phyloP scores from a whole-genome alignment of 2,797 vertebrate species.

The Cottoperca gobio region DNA sequence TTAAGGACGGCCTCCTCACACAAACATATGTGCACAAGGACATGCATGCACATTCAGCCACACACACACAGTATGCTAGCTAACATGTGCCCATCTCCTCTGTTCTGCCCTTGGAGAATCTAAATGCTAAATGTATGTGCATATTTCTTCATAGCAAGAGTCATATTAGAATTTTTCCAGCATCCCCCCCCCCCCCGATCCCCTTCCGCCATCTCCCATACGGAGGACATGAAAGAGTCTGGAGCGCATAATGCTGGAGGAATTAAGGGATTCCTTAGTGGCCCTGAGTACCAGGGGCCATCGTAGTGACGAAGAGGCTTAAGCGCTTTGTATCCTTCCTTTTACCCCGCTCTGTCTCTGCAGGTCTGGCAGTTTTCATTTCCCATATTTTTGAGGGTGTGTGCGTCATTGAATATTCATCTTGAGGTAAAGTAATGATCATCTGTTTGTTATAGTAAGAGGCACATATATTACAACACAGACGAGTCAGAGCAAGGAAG shows the following conservation, averaged over 20 bases:
- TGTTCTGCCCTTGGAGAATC: conserved; percentile 95
- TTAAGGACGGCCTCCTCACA: conserved; percentile 84
- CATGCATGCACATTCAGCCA: conserved; percentile 47
- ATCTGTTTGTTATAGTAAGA: conserved; percentile 68
- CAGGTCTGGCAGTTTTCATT: conserved; percentile 55
- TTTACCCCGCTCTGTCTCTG: conserved; percentile 72
- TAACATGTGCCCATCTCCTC: conserved; percentile 94
- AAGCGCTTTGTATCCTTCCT: conserved; percentile 88
- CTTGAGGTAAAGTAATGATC: conserved; percentile 63
- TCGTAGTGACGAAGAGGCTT: conserved; percentile 92
- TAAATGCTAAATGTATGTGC: conserved; percentile 98
- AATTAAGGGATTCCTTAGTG: conserved; percentile 96
- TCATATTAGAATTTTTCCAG: conserved; percentile 95
- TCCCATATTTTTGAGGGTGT: conserved; percentile 64
- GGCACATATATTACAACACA: conserved; percentile 49
- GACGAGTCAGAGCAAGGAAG: conserved; percentile 6
- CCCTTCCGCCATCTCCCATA: conserved; percentile 72
- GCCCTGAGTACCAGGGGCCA: conserved; percentile 91
- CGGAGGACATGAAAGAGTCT: conserved; percentile 95
- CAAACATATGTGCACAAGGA: conserved; percentile 57
- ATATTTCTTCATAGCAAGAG: conserved; percentile 98
- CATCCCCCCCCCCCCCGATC: conserved; percentile 68
- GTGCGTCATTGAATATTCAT: conserved; percentile 79
- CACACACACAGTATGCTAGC: conserved; percentile 78
- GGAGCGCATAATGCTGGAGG: conserved; percentile 96